Evolutionary conservation across 2,113 vertebrate genomes (phyloP), one percentile per base, ranked within the genome.

Genomic region (Heliornis fulica): DNA sequence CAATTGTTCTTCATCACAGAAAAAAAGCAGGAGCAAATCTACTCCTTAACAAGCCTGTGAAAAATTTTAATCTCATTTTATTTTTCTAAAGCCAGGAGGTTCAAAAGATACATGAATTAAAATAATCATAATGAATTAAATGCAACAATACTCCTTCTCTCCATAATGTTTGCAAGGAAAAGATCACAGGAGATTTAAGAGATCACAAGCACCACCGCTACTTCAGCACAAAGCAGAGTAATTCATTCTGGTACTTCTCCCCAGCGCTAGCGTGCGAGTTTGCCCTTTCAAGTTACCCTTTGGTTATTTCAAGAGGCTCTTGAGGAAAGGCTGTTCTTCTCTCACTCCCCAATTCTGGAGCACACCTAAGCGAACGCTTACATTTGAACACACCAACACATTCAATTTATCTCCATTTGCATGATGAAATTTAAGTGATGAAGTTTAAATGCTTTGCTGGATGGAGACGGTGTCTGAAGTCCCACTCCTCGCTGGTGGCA

Each of bases 301-400:
- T 93, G 81, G 89, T 97, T 94, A 93, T 93, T 95, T 97, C 87
- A 93, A 96, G 94, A 93, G 83, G 89, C 94, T 95, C 91, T 97
- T 91, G 61, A 94, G 91, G 72, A 92, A 89, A 96, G 74, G 41
- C 61, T 68, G 50, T 29, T 95, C 80, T 56, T 63, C 56, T 89
- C 70, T 94, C 66, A 64, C 56, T 75, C 51, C 86, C 65, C 69
- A 79, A 8, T 85, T 93, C 74, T 60, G 70, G 56, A 89, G 48
- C 16, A 45, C 53, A 95, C 89, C 93, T 94, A 82, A 94, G 94
- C 80, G 79, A 77, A 91, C 0, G 53, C 81, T 96, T 86, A 60
- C 41, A 81, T 77, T 34, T 59, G 83, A 69, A 76, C 36, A 25
- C 0, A n/a, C 12, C 36, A 76, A 60, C 61, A 13, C 32, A 18